Conservation (phyloP, 2,888 invertebrate genomes). For the Athalia rosae region DNA sequence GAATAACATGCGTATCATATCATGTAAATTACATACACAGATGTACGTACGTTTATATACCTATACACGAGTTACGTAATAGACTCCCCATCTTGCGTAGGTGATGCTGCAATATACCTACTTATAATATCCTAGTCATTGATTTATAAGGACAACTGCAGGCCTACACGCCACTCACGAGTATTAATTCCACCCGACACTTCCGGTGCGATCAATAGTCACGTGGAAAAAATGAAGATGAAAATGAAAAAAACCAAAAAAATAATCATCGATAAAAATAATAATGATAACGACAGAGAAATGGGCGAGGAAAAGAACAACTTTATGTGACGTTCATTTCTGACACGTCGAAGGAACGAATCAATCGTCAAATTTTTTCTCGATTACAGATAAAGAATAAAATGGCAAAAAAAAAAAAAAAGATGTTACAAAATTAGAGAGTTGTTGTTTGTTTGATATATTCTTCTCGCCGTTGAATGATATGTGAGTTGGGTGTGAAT, state of each 20-base stretch:
- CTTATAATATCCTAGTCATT: conserved; percentile 14
- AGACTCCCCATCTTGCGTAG: background rate
- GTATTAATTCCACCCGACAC: conserved; percentile 30
- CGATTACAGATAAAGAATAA: too few species aligned
- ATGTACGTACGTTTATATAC: too few species aligned
- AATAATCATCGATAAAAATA: background rate
- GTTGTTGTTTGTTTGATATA: too few species aligned
- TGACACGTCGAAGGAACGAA: too few species aligned
- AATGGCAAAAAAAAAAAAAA: too few species aligned
- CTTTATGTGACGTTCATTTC: too few species aligned
- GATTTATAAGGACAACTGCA: conserved; percentile 37
- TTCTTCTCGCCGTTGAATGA: background rate
- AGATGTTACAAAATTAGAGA: too few species aligned
- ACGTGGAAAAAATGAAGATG: background rate
- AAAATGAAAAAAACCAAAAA: background rate
- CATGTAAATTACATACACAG: too few species aligned
- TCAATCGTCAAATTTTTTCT: too few species aligned
- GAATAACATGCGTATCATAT: too few species aligned
- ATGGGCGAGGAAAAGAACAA: too few species aligned
- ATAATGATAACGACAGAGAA: too few species aligned
- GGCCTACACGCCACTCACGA: conserved; percentile 20
- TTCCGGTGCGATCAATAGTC: conserved; percentile 16
- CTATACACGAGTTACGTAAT: conserved; percentile 7
- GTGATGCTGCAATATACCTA: background rate
- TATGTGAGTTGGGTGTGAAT: background rate